Conservation (phyloP, 2,888 invertebrate genomes). For the Phymatocera aterrima region DNA sequence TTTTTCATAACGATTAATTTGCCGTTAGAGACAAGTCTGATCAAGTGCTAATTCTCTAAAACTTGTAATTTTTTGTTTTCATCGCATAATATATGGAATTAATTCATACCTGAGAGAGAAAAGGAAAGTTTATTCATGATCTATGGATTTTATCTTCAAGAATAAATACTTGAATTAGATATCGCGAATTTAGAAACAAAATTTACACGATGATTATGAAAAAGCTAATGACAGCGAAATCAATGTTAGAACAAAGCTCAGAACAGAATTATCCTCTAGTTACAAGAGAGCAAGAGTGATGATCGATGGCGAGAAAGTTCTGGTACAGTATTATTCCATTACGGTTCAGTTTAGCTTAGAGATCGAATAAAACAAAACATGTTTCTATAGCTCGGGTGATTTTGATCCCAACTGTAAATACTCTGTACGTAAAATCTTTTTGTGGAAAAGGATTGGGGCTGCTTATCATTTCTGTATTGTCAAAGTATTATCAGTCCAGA, state of each 20-base stretch:
- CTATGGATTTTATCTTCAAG: background rate
- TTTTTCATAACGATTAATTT: constrained; percentile 24
- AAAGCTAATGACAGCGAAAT: constrained; percentile 24
- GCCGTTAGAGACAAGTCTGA: background rate
- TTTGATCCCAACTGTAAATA: constrained; percentile 9
- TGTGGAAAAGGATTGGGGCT: constrained; percentile 16
- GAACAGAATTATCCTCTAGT: constrained; percentile 21
- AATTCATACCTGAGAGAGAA: background rate
- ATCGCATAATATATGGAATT: background rate
- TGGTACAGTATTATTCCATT: constrained; percentile 24
- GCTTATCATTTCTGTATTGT: background rate
- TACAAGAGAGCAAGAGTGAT: background rate
- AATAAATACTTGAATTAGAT: background rate
- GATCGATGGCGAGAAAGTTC: constrained; percentile 2
- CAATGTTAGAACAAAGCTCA: constrained; percentile 14
- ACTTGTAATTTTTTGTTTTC: background rate
- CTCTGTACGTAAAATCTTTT: background rate
- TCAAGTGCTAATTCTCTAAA: constrained; percentile 6
- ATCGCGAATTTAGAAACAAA: background rate
- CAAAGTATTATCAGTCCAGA: background rate
- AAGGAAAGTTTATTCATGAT: background rate
- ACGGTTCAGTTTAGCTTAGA: constrained; percentile 8
- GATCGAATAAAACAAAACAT: background rate
- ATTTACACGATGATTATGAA: constrained; percentile 26
- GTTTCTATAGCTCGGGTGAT: background rate